Base-by-base conservation (phyloP, 2,888 invertebrate genomes). In the Drosophila meridionalis region DNA sequence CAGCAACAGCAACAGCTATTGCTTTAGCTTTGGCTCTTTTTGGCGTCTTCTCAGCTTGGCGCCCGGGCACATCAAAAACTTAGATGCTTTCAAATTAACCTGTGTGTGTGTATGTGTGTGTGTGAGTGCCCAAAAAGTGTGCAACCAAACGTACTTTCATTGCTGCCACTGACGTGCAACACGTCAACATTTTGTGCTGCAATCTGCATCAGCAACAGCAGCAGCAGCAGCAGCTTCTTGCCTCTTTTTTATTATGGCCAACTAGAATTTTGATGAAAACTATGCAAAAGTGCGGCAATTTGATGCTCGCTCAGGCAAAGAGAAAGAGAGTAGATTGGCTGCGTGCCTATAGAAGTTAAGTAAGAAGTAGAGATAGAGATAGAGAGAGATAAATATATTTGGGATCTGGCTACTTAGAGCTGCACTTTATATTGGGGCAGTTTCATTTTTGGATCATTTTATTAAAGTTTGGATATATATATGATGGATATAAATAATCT, bases 1-100 rank as follows among this genome's bases (percentile, higher is more conserved):
- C 52, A 52, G 52, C 34, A 52, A 38, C 66, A 64, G 47, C 40
- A 47, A 45, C 68, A 62, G 43, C 45, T 52, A 50, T 40, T 43
- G 61, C 40, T 60, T 60, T 60, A 56, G 60, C 58, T 74, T 69
- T 66, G 20, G 42, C 48, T 56, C 40, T 64, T 43, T 45, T 69
- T 57, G 47, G 36, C 58, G 61, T 70, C 53, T 71, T 58, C 52
- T 52, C 45, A 30, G 53, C 58, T 55, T 53, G 69, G 74, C 73
- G 57, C 36, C 32, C 58, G 63, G 42, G 75, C 69, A 74, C 74
- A 78, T 80, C 84, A 84, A 80, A 84, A 85, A 85, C 85, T 80
- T 79, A 77, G 83, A 85, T 87, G 83, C 87, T 83, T 78, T 87
- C 67, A 85, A 87, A 87, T 85, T 84, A 85, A 71, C 78, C 78